phyloP scores from a whole-genome alignment of 2,888 invertebrate species.

The Scaptomyza reducta region DNA sequence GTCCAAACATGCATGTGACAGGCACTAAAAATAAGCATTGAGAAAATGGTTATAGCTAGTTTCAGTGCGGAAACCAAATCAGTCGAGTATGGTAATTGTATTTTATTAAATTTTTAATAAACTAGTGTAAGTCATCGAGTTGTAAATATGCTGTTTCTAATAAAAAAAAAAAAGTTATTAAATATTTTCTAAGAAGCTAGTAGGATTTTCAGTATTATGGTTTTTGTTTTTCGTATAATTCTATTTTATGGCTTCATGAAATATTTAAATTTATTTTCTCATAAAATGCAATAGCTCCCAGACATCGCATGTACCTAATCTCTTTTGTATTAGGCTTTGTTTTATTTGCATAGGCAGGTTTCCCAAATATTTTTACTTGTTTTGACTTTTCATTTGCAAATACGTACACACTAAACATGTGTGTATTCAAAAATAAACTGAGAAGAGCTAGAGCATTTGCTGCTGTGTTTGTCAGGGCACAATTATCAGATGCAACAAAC shows the following conservation, averaged over 20 bases:
- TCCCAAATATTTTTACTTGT: constrained; percentile 20
- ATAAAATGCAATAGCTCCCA: not conserved
- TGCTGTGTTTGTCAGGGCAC: constrained; percentile 54
- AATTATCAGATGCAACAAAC: constrained; percentile 69
- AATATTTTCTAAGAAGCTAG: no score
- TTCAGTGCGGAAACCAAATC: not conserved
- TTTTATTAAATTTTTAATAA: not conserved
- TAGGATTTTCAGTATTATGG: not conserved
- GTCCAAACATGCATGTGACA: constrained; percentile 26
- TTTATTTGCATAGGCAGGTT: not conserved
- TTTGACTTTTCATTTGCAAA: constrained; percentile 32
- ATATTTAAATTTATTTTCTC: not conserved
- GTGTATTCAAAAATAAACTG: constrained; percentile 62
- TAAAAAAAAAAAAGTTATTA: no score
- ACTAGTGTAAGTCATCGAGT: no score
- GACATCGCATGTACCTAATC: no score
- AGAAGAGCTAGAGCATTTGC: constrained; percentile 36
- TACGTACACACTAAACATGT: constrained; percentile 7
- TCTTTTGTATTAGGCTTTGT: not conserved
- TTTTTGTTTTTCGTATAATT: not conserved
- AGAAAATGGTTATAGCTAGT: not conserved
- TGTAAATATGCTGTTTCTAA: no score
- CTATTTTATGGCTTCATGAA: not conserved
- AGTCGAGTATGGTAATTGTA: not conserved
- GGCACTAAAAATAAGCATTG: constrained; percentile 12